Evolutionary conservation across 2,888 invertebrate species (phyloP), one percentile per base, ranked within the genome.

Genomic region (Blastobasis lacticolella): DNA sequence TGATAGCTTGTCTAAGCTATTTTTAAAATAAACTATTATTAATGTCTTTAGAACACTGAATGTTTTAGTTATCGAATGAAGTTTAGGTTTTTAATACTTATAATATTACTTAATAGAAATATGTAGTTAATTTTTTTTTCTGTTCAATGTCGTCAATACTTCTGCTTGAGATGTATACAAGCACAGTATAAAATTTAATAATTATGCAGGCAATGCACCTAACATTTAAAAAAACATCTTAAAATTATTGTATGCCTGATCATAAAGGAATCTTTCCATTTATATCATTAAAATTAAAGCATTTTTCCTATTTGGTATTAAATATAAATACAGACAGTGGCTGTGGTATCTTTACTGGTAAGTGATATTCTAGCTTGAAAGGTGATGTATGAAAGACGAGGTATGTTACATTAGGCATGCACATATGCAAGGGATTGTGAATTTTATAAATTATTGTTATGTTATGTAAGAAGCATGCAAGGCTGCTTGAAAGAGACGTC

Each of bases 291-390:
- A 67, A 77, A 77, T 71, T 71, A 63, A 78, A 81, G 84, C 86
- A 85, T 87, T 86, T 78, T 85, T 87, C 85, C 86, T 87, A 87
- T 87, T 88, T 80, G 88, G 87, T 87, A 86, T 87, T 87, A 23
- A 23, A 23, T 23, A 83, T 86, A 81, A 85, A 86, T 87, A 88
- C 87, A 87, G 86, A 85, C 84, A 84, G 87, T 88, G 88, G 88
- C 88, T 88, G 88, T 88, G 88, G 88, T 88, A 87, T 87, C 78
- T 85, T 86, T 81, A 86, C 84, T 83, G 71, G 71, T 79, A 79
- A 71, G 79, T 77, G 79, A 72, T 73, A 73, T n/a, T 23, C 23
- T 23, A 23, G 64, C 71, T 62, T 78, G 83, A 73, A 77, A 75
- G 81, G 50, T 67, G 73, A 53, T 51, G 78, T 58, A 69, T 81